phyloP scores from a whole-genome alignment of 2,113 vertebrate species.

The Cynocephalus volans region DNA sequence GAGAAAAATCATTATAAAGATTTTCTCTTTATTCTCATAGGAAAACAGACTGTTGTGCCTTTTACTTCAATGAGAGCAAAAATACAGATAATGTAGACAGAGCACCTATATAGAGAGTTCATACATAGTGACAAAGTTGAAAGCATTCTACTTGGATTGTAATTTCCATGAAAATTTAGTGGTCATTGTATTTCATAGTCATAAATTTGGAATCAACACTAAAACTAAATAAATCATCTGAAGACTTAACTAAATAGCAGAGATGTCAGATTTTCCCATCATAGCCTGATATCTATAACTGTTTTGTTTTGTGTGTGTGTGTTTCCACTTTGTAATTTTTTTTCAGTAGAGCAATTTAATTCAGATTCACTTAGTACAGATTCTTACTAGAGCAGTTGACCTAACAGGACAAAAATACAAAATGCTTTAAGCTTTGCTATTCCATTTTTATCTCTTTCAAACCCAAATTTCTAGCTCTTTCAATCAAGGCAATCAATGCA shows the following conservation, averaged over 20 bases:
- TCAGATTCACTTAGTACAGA: slow-evolving; percentile 14
- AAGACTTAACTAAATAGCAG: not conserved
- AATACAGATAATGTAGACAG: not conserved
- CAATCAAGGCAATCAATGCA: not conserved
- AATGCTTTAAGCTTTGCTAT: slow-evolving; percentile 20
- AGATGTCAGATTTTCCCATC: not conserved
- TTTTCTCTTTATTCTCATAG: slow-evolving; percentile 50
- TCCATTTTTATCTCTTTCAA: slow-evolving; percentile 48
- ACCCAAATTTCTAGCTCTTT: slow-evolving; percentile 48
- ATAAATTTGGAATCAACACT: slow-evolving; percentile 17
- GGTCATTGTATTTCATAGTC: not conserved
- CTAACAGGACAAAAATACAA: slow-evolving; percentile 54
- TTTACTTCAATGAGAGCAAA: slow-evolving; percentile 6
- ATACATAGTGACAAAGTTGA: not conserved
- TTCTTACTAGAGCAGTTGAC: slow-evolving; percentile 27
- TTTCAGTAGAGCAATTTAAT: slow-evolving; percentile 40
- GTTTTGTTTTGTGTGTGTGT: not conserved
- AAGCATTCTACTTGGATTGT: slow-evolving; percentile 31
- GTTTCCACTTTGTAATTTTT: not conserved
- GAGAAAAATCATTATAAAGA: slow-evolving; percentile 67
- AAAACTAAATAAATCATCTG: slow-evolving; percentile 34
- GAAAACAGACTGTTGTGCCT: not conserved
- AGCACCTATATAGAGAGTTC: not conserved
- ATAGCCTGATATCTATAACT: not conserved
- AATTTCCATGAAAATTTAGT: not conserved